Evolutionary conservation across 2,888 invertebrate species (phyloP).

Genomic region (Bruchidius siliquastri): DNA sequence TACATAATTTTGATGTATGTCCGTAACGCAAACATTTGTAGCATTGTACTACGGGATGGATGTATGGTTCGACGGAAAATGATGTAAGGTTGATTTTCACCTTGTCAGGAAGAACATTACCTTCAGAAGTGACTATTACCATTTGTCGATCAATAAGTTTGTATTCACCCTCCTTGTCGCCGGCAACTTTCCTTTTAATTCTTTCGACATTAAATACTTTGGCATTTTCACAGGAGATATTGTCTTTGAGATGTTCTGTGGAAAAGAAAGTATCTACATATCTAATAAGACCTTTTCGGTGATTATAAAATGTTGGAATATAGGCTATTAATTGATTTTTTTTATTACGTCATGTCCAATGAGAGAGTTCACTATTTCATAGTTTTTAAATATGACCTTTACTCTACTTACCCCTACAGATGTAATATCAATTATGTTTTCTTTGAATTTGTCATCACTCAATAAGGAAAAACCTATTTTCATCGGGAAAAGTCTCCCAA

Average conservation of each 20-base stretch:
- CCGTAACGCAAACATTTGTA: conserved; percentile 5
- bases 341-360: conserved; percentile 2
- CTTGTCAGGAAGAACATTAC: conserved; percentile 3
- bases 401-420: conserved; percentile 2
- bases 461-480: conserved; percentile 3
- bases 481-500: conserved; percentile 5
- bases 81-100: conserved; percentile 3
- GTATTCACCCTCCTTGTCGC: neutral
- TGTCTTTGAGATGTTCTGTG: neutral
- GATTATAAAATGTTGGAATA: conserved; percentile 1
- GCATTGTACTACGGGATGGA: conserved; percentile 6
- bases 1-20: conserved; percentile 3
- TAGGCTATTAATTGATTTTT: neutral
- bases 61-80: conserved; percentile 2
- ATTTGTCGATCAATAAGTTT: no score
- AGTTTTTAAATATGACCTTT: conserved; percentile 1
- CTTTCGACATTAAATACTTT: neutral
- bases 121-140: neutral
- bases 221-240: neutral
- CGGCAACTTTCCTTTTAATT: conserved; percentile 2
- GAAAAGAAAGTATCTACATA: neutral
- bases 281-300: conserved; percentile 2
- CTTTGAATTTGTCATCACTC: neutral
- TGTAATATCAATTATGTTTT: neutral
- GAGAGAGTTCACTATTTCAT: neutral